Base-by-base conservation (phyloP, 2,797 vertebrate species). In the Stomatorhinus walkeri region DNA sequence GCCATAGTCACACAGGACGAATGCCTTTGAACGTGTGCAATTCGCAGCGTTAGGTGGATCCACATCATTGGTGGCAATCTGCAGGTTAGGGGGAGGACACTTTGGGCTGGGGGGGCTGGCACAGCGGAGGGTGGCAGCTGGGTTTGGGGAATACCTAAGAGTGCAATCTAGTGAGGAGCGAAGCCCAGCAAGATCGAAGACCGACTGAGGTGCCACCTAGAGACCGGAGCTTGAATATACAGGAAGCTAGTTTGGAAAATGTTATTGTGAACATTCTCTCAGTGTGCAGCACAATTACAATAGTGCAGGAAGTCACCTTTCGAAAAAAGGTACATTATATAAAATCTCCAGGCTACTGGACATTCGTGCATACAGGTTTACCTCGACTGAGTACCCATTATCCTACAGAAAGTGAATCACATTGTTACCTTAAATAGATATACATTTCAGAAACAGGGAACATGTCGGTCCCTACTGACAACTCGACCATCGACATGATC, bases 221-320 rank as follows among this genome's bases (percentile, higher is more conserved):
- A 87, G 36, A 81, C 51, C 86, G 28, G 8, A 28, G 7, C 19
- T 5, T 36, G 54, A 79, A 79, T 52, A 81, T 84, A 51, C 87
- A 89, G 76, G 68, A 89, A 88, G 85, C 22, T 88, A 4, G 43
- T 28, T 51, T 86, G 83, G 61, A 79, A 56, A 76, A 24, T 87
- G 85, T 81, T 85, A 52, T 79, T 28, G n/a, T 54, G 49, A 76
- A n/a, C 32, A 46, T 40, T 84, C 36, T 46, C 32, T 46, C 49
- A 6, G 14, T 36, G 68, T 36, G 68, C 43, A 86, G 48, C 28
- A 86, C 24, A 54, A 54, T 86, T 24, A 86, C 49, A 86, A 52
- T 86, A 51, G 81, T 84, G 19, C 85, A 52, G 51, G 85, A 86
- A 86, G 51, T 86, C 24, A 52, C 85, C 49, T 86, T 86, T 54